phyloP scores from a whole-genome alignment of 1,140 invertebrate genomes.

The Caenorhabditis briggsae region DNA sequence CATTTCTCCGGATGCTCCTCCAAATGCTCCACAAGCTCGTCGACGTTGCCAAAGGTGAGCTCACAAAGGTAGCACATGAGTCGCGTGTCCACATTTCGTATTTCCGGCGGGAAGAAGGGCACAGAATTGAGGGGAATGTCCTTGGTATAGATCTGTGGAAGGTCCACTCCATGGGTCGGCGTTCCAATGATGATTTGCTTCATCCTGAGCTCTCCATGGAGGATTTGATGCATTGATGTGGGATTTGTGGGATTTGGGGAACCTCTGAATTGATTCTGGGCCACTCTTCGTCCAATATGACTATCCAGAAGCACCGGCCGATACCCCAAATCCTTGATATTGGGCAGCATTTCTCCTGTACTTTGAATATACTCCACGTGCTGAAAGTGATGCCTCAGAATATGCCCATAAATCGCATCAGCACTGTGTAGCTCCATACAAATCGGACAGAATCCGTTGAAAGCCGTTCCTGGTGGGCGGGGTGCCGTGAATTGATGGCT shows the following conservation, averaged over 20 bases:
- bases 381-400: neutral
- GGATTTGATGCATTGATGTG: neutral
- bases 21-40: neutral
- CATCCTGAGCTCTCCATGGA: neutral
- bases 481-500: neutral
- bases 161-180: neutral
- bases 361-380: neutral
- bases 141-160: neutral
- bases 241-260: neutral
- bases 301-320: neutral
- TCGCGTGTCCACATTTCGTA: neutral
- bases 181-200: neutral
- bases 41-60: neutral
- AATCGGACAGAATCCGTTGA: neutral
- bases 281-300: neutral
- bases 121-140: neutral
- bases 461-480: neutral
- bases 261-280: neutral
- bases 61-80: constrained; percentile 33
- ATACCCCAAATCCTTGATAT: neutral
- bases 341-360: neutral
- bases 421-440: neutral
- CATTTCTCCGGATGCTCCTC: constrained; percentile 15
- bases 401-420: neutral
- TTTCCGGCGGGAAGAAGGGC: neutral